Evolutionary conservation across 2,888 invertebrate species (phyloP).

Genomic region (Drosophila meridionalis): DNA sequence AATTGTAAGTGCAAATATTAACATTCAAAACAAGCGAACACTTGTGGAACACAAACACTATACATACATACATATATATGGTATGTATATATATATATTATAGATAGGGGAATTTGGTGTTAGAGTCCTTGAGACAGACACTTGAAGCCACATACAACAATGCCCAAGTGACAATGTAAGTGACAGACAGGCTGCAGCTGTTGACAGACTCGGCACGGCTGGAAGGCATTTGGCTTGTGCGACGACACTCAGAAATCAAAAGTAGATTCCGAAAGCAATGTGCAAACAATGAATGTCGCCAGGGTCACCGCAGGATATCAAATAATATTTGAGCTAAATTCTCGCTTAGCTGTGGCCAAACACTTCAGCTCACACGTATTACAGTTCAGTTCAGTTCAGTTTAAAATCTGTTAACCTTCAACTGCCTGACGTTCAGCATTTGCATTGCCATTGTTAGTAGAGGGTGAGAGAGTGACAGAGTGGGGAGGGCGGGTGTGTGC

Average conservation of each 20-base stretch:
- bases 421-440: slow-evolving; percentile 55
- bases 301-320: slow-evolving; percentile 75
- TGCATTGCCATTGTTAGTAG: slow-evolving; percentile 30
- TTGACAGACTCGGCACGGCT: slow-evolving; percentile 52
- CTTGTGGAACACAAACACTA: slow-evolving; percentile 63
- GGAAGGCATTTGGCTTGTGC: slow-evolving; percentile 45
- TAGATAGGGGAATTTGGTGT: slow-evolving; percentile 11
- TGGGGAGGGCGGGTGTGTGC: background rate
- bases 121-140: slow-evolving; percentile 11
- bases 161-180: slow-evolving; percentile 73
- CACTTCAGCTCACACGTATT: slow-evolving; percentile 31
- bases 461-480: background rate
- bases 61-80: slow-evolving; percentile 6
- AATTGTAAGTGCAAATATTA: slow-evolving; percentile 78
- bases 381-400: slow-evolving; percentile 38
- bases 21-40: slow-evolving; percentile 78
- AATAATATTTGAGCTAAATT: slow-evolving; percentile 75
- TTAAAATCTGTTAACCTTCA: slow-evolving; percentile 43
- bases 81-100: background rate
- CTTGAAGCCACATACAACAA: slow-evolving; percentile 44
- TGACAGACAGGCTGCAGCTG: slow-evolving; percentile 59
- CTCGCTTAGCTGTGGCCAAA: slow-evolving; percentile 26
- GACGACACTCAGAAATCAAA: slow-evolving; percentile 60
- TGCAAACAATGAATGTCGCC: slow-evolving; percentile 73
- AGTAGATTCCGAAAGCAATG: slow-evolving; percentile 63